Conservation (phyloP, 2,888 invertebrate species). For the Pterostichus madidus region DNA sequence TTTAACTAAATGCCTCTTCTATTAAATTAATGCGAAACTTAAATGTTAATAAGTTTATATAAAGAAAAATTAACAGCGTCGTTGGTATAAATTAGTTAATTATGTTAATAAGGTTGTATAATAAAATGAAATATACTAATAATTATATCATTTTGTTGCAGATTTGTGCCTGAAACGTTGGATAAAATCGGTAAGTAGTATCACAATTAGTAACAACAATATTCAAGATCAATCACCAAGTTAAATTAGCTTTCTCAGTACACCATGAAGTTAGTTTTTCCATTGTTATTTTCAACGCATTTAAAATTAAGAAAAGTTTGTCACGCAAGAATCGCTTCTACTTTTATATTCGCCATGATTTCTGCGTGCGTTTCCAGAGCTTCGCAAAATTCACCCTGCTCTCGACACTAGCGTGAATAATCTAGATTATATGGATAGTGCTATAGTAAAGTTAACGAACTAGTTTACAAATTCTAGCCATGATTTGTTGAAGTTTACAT, state of each 20-base stretch:
- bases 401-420: conserved; percentile 6
- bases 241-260: conserved; percentile 48
- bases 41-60: conserved; percentile 5
- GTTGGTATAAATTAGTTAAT: background rate
- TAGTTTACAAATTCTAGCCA: conserved; percentile 23
- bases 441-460: conserved; percentile 27
- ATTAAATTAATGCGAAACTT: background rate
- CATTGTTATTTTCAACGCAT: conserved; percentile 60
- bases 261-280: conserved; percentile 42
- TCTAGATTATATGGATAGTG: background rate
- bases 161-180: conserved; percentile 43
- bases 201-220: conserved; percentile 26
- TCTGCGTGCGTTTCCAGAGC: conserved; percentile 25
- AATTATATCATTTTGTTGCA: conserved; percentile 41
- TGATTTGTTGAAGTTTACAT: conserved; percentile 49
- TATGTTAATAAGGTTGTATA: conserved; percentile 6
- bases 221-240: conserved; percentile 29
- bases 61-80: no score
- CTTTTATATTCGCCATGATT: conserved; percentile 53
- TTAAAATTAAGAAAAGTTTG: conserved; percentile 58
- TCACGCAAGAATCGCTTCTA: conserved; percentile 51
- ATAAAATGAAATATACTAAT: background rate
- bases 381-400: background rate
- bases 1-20: conserved; percentile 21
- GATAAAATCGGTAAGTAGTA: conserved; percentile 48